Conservation (phyloP, 2,113 vertebrate species). For the Dinomys branickii region DNA sequence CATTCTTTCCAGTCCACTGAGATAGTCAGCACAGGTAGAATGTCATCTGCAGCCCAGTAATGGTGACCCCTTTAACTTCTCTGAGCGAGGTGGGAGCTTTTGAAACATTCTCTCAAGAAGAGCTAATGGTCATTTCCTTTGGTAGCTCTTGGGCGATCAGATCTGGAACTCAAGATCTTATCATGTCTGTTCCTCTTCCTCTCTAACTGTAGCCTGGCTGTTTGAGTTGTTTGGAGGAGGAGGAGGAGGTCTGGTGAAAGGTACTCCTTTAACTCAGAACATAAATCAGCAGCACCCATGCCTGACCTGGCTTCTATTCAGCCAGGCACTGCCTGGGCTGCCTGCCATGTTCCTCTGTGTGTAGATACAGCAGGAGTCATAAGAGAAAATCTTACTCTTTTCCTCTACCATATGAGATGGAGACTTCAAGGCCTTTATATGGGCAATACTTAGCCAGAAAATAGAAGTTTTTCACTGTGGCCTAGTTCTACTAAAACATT, state of each 20-base stretch:
- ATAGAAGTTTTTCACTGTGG: neutral
- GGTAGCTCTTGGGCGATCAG: neutral
- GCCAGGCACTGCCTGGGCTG: neutral
- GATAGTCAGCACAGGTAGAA: neutral
- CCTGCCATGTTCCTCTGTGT: neutral
- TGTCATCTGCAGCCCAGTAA: neutral
- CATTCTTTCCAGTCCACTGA: neutral
- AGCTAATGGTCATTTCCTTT: neutral
- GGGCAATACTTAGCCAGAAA: constrained; percentile 36
- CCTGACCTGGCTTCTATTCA: neutral
- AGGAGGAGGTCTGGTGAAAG: neutral
- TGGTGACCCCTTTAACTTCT: neutral
- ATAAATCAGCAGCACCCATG: neutral
- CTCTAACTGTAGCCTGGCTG: neutral
- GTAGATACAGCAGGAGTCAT: neutral
- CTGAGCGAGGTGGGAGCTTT: neutral
- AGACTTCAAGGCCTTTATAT: constrained; percentile 31
- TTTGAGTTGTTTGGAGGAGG: constrained; percentile 45
- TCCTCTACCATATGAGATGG: neutral
- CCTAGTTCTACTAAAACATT: neutral
- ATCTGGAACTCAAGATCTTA: neutral
- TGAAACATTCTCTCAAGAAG: neutral
- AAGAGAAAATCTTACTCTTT: neutral
- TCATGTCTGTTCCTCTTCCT: neutral
- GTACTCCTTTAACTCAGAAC: neutral